These are phyloP conservation scores for Megalurothrips usitatus DNA, from an alignment of 2,888 invertebrate species.

Conservation along the genomic window DNA sequence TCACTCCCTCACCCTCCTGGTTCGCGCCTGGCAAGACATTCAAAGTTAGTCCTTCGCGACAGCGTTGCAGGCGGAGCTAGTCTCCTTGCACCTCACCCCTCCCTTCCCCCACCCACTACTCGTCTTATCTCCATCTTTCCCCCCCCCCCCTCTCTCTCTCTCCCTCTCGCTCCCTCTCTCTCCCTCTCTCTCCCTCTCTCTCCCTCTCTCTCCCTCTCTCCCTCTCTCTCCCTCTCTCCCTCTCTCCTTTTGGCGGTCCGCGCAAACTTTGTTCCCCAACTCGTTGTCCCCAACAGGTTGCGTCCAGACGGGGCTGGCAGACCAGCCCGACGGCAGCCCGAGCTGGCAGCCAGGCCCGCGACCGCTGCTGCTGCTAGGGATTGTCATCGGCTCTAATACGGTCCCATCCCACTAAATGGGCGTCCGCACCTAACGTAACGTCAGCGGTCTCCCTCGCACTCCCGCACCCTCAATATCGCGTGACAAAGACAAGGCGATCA, in stretches of 20 bases:
- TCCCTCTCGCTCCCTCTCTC: too few species aligned
- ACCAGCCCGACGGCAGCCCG: neutral
- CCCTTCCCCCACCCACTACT: neutral
- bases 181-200: neutral
- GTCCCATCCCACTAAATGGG: too few species aligned
- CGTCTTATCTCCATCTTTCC: too few species aligned
- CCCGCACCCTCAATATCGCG: too few species aligned
- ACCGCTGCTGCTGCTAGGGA: too few species aligned
- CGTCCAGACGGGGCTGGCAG: neutral
- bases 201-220: neutral
- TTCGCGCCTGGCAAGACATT: neutral
- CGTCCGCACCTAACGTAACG: too few species aligned
- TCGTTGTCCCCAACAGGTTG: constrained; percentile 24
- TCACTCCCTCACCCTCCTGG: neutral
- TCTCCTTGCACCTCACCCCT: neutral
- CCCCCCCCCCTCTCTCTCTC: too few species aligned
- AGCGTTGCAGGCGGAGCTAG: neutral
- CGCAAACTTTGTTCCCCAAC: constrained; percentile 3
- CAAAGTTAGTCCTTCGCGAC: neutral
- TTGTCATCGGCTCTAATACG: too few species aligned
- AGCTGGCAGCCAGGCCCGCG: neutral
- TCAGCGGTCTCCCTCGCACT: too few species aligned
- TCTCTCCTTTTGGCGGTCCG: neutral
- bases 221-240: too few species aligned
- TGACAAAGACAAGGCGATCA: too few species aligned